Evolutionary conservation across 2,888 invertebrate genomes (phyloP), one percentile per base, ranked within the genome.

Genomic region (Lasius fuliginosus): DNA sequence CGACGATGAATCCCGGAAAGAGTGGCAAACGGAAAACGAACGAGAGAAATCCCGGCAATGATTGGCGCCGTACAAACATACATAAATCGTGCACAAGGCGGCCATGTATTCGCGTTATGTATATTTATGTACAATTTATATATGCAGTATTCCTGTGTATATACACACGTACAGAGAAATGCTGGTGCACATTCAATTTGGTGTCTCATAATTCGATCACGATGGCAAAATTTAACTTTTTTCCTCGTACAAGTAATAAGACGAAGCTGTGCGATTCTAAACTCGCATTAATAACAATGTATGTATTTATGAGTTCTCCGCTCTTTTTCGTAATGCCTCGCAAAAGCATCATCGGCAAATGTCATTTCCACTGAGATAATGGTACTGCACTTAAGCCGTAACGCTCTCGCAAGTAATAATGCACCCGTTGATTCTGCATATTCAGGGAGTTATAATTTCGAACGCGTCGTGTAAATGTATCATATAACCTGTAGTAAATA

Each of bases 31-130:
- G 42, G 12, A 42, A 64, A 49, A 64, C 42, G 83, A 75, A 83
- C 49, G 84, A 82, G 83, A 84, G 53, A 71, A 60, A 49, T 42
- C 42, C 42, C 74, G 75, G 82, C 79, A 65, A 89, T 87, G 89
- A 90, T 90, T 90, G 88, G 88, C 86, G 83, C 82, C 85, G 85
- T 79, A 83, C 88, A 90, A 90, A 89, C 81, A 86, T 79, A 86
- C 79, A 5, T 11, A 65, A 36, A 64, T n/a, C 18, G n/a, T 8
- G 18, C 4, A 12, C 3, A n/a, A 36, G 18, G 4, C 15, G 30
- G 15, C 8, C 30, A 27, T 60, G 18, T 23, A 23, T 23, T 23
- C 23, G 23, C 23, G 23, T 23, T 23, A 23, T 23, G 23, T 62
- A 33, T 62, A 62, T 30, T 30, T 18, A 62, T 8, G 8, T 62